Evolutionary conservation across 1,140 invertebrate genomes (phyloP).

Genomic region (Ctenoplectra terminalis): DNA sequence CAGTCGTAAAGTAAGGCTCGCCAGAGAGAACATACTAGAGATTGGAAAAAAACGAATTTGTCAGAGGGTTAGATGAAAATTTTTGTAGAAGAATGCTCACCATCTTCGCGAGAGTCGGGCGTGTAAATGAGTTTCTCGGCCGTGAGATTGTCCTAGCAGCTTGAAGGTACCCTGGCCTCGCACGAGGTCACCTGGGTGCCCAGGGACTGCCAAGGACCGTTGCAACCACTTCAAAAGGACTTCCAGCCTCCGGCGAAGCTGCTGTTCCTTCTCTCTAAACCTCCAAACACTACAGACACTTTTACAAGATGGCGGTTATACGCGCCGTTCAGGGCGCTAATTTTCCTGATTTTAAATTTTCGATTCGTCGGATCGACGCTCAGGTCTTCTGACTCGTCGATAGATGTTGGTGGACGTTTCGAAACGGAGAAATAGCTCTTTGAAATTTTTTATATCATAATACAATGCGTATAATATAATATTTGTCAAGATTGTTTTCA

Average conservation of each 20-base stretch:
- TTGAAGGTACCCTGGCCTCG: constrained; percentile 70
- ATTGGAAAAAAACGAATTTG: constrained; percentile 7
- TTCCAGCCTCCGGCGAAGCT: constrained; percentile 73
- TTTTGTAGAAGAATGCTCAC: constrained; percentile 63
- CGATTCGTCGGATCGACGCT: not conserved
- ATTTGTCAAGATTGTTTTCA: not conserved
- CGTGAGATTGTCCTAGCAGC: constrained; percentile 54
- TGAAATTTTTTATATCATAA: not conserved
- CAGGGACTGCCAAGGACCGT: constrained; percentile 76
- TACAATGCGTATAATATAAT: not conserved
- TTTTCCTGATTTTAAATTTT: constrained; percentile 44
- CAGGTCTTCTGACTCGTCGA: not conserved
- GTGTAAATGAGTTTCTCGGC: constrained; percentile 68
- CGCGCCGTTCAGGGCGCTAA: constrained; percentile 50
- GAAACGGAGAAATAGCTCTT: not conserved
- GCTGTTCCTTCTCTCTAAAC: constrained; percentile 68
- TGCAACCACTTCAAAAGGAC: constrained; percentile 69
- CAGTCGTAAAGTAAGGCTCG: not conserved
- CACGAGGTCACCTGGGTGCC: constrained; percentile 70
- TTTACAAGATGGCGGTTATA: constrained; percentile 68
- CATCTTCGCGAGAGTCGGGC: constrained; percentile 76
- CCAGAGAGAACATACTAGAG: not conserved
- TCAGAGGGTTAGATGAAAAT: constrained; percentile 37
- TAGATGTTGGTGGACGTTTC: not conserved
- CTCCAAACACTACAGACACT: constrained; percentile 70